Evolutionary conservation across 2,888 invertebrate species (phyloP).

Genomic region (Crematogaster levior): DNA sequence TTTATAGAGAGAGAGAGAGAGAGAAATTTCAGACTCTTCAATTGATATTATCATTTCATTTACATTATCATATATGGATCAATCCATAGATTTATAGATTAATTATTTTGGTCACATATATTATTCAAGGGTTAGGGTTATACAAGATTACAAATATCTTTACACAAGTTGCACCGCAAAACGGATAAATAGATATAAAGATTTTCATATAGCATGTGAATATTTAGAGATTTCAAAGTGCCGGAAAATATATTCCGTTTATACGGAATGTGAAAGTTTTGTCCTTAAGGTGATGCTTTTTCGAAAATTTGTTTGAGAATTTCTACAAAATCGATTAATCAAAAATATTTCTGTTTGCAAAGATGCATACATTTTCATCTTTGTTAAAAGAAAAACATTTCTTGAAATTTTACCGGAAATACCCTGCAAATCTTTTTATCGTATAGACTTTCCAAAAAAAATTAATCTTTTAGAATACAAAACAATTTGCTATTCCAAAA

Average conservation of each 20-base stretch:
- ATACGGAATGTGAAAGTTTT: constrained; percentile 33
- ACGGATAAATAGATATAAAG: constrained; percentile 47
- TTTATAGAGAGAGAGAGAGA: background rate
- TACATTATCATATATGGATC: constrained; percentile 4
- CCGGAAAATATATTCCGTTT: constrained; percentile 50
- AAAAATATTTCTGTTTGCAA: constrained; percentile 23
- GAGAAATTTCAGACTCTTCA: constrained; percentile 9
- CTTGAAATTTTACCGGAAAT: constrained; percentile 12
- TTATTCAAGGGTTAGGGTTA: constrained; percentile 24
- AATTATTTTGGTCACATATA: constrained; percentile 42
- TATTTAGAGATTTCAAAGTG: constrained; percentile 37
- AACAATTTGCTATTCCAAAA: background rate
- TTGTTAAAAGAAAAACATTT: background rate
- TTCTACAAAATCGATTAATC: background rate
- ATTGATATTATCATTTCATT: constrained; percentile 1
- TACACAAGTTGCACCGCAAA: constrained; percentile 33
- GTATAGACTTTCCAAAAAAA: constrained; percentile 18
- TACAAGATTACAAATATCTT: constrained; percentile 44
- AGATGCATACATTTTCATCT: background rate
- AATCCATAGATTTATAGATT: constrained; percentile 33
- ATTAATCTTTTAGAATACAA: constrained; percentile 23
- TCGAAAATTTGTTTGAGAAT: background rate
- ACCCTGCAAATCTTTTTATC: constrained; percentile 37
- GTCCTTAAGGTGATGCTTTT: constrained; percentile 5
- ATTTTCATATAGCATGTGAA: constrained; percentile 3